These are phyloP conservation scores for Littorina saxatilis DNA, from an alignment of 1,140 invertebrate genomes.

Conservation along the genomic window DNA sequence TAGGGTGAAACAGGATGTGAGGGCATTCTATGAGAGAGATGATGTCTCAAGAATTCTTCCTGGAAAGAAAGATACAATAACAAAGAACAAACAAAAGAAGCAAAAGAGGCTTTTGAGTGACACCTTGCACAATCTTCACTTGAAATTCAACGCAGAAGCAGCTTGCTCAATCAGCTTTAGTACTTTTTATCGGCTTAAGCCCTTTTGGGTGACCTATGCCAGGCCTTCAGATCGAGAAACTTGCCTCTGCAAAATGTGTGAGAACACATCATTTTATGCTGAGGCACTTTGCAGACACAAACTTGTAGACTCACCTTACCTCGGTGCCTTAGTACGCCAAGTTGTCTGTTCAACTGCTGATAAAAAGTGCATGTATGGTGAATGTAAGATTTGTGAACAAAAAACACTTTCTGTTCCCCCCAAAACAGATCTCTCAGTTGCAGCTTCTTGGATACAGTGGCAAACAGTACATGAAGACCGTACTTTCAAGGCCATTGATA, in stretches of 20 bases:
- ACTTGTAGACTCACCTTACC: too few species aligned
- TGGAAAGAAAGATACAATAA: not conserved
- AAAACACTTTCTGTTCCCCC: not conserved
- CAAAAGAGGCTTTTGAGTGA: too few species aligned
- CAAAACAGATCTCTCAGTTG: not conserved
- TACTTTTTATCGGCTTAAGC: conserved; percentile 31
- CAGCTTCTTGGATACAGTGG: conserved; percentile 24
- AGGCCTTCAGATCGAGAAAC: conserved; percentile 30
- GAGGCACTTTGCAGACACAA: not conserved
- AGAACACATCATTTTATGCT: conserved; percentile 23
- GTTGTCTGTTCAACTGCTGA: not conserved
- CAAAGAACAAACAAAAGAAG: too few species aligned
- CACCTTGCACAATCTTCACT: not conserved
- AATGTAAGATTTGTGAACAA: not conserved
- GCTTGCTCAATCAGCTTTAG: conserved; percentile 20
- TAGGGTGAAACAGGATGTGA: too few species aligned
- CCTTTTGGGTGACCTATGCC: conserved; percentile 32
- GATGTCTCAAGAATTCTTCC: not conserved
- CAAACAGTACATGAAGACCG: not conserved
- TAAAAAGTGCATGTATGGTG: not conserved
- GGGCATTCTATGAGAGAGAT: too few species aligned
- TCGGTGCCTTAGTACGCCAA: too few species aligned
- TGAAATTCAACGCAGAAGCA: not conserved
- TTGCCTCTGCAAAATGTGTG: conserved; percentile 35
- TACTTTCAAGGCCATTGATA: not conserved